These are phyloP conservation scores for Platycheirus albimanus DNA, from an alignment of 2,888 invertebrate genomes.

Conservation along the genomic window DNA sequence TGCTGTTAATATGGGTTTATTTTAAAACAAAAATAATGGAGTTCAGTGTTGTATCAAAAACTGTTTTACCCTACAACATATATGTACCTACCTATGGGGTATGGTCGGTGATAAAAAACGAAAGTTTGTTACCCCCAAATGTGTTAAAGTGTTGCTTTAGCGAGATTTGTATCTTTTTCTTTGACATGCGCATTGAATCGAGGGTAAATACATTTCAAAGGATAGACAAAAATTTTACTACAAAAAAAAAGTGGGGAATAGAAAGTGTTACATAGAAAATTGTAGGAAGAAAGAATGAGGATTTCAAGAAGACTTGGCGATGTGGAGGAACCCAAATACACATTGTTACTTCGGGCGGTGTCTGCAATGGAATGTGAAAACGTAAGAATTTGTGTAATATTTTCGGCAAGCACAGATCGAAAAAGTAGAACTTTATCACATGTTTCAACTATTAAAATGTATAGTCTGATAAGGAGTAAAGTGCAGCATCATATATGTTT, in stretches of 20 bases:
- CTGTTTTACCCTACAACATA: constrained; percentile 21
- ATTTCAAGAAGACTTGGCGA: constrained; percentile 21
- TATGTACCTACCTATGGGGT: no score
- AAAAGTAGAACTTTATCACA: constrained; percentile 8
- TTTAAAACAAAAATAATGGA: background rate
- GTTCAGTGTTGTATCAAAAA: constrained; percentile 14
- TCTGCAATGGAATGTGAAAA: constrained; percentile 42
- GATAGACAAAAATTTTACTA: constrained; percentile 27
- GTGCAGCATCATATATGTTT: no score
- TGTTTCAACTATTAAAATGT: background rate
- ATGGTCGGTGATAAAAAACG: constrained; percentile 24
- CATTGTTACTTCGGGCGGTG: constrained; percentile 52
- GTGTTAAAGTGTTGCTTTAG: constrained; percentile 46
- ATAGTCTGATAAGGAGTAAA: no score
- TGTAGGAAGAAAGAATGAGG: background rate
- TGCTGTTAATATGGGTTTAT: background rate
- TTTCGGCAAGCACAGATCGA: constrained; percentile 7
- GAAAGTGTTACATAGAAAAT: background rate
- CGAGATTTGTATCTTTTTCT: background rate
- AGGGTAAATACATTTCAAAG: constrained; percentile 39
- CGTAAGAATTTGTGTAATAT: constrained; percentile 1
- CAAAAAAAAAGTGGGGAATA: background rate
- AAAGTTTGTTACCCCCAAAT: constrained; percentile 62
- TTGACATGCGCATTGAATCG: constrained; percentile 57
- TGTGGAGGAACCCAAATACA: constrained; percentile 14